phyloP scores from a whole-genome alignment of 2,888 invertebrate genomes.

The Melikaiella ostensackeni region DNA sequence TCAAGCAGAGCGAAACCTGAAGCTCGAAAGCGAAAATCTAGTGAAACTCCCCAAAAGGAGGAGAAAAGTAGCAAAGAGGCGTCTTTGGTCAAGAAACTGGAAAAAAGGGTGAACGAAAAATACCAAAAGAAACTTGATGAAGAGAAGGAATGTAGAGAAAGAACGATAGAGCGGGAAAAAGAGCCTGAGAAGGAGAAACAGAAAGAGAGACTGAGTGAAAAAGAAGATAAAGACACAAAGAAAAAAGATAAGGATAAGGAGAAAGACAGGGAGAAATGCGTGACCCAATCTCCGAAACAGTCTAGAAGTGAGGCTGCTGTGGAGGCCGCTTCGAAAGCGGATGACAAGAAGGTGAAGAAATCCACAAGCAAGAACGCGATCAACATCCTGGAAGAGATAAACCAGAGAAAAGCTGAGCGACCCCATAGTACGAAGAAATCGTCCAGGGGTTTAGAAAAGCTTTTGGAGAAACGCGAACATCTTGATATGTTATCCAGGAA shows the following conservation, averaged over 20 bases:
- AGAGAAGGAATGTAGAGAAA: constrained; percentile 22
- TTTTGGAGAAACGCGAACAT: constrained; percentile 80
- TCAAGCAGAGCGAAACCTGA: constrained; percentile 67
- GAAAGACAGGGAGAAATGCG: constrained; percentile 36
- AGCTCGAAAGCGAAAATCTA: constrained; percentile 75
- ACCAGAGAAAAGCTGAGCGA: constrained; percentile 76
- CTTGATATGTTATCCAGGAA: constrained; percentile 72
- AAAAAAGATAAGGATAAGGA: constrained; percentile 52
- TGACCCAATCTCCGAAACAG: constrained; percentile 49
- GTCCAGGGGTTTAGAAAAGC: constrained; percentile 80
- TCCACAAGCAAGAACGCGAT: constrained; percentile 64
- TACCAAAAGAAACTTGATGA: constrained; percentile 50
- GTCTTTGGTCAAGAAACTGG: constrained; percentile 71
- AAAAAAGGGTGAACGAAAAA: constrained; percentile 69
- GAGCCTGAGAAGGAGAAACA: constrained; percentile 58
- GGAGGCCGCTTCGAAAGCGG: constrained; percentile 55
- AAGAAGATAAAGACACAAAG: constrained; percentile 40
- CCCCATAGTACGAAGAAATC: constrained; percentile 80
- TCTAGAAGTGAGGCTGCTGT: neutral
- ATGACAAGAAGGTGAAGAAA: constrained; percentile 67
- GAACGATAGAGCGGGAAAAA: constrained; percentile 58
- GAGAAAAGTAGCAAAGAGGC: constrained; percentile 71
- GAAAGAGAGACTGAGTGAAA: constrained; percentile 37
- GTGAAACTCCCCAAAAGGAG: constrained; percentile 68
- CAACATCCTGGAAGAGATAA: constrained; percentile 73